Evolutionary conservation across 2,113 vertebrate genomes (phyloP).

Genomic region (Canis aureus): DNA sequence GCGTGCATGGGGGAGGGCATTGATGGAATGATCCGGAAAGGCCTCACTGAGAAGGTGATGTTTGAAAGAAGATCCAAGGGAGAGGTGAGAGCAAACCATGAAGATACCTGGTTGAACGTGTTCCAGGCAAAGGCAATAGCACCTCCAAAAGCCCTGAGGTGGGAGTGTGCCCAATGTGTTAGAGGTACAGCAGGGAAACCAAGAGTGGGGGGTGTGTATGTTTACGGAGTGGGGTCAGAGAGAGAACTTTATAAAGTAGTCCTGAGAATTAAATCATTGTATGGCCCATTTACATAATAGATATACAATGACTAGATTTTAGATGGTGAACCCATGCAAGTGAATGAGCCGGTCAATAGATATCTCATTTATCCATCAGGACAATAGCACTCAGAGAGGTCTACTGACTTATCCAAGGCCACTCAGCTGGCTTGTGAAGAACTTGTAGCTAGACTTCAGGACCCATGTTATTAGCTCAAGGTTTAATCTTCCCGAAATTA

Average conservation of each 20-base stretch:
- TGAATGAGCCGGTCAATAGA: fast-evolving
- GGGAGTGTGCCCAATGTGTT: not conserved
- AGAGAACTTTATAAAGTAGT: not conserved
- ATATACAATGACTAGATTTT: not conserved
- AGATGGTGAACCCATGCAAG: not conserved
- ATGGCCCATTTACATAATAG: fast-evolving
- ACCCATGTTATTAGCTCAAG: not conserved
- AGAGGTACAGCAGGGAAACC: not conserved
- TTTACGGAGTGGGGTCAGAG: not conserved
- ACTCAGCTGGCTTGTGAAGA: not conserved
- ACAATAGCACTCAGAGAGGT: not conserved
- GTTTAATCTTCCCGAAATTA: not conserved
- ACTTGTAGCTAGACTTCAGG: too few species aligned
- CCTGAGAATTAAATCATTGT: not conserved
- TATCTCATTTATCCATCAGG: fast-evolving
- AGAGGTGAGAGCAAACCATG: not conserved
- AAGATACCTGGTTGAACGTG: not conserved
- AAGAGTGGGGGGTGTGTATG: not conserved
- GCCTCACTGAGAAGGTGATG: not conserved
- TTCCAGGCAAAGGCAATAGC: not conserved
- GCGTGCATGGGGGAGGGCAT: not conserved
- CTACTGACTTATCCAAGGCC: not conserved
- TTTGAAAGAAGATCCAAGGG: not conserved
- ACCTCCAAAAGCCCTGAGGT: not conserved
- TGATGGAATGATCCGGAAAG: not conserved